These are phyloP conservation scores for Nesoenas mayeri DNA, from an alignment of 2,113 vertebrate species.

Conservation along the genomic window DNA sequence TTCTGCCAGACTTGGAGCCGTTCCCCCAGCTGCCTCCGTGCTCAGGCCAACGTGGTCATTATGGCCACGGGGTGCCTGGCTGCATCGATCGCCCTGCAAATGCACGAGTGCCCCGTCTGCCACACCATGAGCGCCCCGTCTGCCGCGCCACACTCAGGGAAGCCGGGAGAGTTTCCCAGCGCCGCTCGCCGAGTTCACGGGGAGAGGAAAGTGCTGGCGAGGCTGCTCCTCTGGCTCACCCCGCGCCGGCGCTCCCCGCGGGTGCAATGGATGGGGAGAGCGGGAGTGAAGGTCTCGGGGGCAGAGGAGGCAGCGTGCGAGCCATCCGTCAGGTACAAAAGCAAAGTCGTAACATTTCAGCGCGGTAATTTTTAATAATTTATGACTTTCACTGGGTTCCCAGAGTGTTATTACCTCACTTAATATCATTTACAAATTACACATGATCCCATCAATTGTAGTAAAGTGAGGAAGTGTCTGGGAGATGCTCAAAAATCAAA, in stretches of 20 bases:
- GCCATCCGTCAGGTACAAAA: slow-evolving; percentile 52
- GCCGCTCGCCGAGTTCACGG: neutral
- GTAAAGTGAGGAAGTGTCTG: slow-evolving; percentile 69
- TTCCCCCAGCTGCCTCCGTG: neutral
- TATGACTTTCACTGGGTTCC: slow-evolving; percentile 54
- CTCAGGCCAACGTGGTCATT: neutral
- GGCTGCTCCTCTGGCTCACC: slow-evolving; percentile 19
- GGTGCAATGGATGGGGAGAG: slow-evolving; percentile 16
- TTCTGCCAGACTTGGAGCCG: neutral
- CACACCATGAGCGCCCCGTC: no score
- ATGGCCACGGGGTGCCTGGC: neutral
- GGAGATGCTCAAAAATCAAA: slow-evolving; percentile 59
- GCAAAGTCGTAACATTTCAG: slow-evolving; percentile 46
- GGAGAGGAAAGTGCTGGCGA: slow-evolving; percentile 13
- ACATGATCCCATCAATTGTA: slow-evolving; percentile 67
- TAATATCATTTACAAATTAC: slow-evolving; percentile 74
- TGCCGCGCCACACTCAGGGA: neutral
- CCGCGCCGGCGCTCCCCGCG: neutral
- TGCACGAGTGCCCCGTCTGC: neutral
- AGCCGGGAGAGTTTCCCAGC: neutral
- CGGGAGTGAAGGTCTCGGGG: slow-evolving; percentile 20
- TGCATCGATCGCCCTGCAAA: neutral
- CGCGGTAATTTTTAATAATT: slow-evolving; percentile 65
- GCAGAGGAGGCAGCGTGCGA: slow-evolving; percentile 1
- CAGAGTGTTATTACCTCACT: slow-evolving; percentile 71